Conservation (phyloP, 1,140 invertebrate species). For the Drusus annulatus region DNA sequence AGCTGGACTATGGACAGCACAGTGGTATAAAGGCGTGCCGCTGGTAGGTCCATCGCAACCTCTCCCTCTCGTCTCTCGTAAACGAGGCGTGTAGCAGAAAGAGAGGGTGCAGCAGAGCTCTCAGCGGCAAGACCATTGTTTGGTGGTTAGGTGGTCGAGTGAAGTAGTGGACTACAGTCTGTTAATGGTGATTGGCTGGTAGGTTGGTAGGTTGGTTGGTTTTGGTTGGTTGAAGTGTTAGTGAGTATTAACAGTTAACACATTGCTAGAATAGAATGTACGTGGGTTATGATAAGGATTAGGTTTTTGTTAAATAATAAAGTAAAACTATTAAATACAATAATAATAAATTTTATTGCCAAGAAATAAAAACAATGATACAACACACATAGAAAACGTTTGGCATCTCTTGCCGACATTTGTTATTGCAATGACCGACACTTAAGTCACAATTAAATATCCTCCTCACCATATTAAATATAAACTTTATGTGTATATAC, state of each 20-base stretch:
- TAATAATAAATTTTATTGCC: slow-evolving; percentile 59
- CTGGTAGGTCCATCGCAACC: too few relatives aligned
- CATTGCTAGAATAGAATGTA: slow-evolving; percentile 1
- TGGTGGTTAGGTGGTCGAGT: too few relatives aligned
- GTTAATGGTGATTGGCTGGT: slow-evolving; percentile 1
- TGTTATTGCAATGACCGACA: slow-evolving; percentile 55
- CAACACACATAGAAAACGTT: slow-evolving; percentile 56
- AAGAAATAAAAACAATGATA: slow-evolving; percentile 59
- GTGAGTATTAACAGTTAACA: slow-evolving; percentile 24
- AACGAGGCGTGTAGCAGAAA: too few relatives aligned
- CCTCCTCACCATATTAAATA: slow-evolving; percentile 46
- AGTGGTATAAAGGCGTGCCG: neutral
- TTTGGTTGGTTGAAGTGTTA: slow-evolving; percentile 25
- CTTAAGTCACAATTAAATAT: slow-evolving; percentile 50
- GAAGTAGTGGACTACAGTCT: neutral
- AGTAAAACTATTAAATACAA: slow-evolving; percentile 47
- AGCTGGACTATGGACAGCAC: neutral
- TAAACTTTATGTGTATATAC: slow-evolving; percentile 51
- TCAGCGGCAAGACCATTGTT: too few relatives aligned
- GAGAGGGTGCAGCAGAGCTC: too few relatives aligned
- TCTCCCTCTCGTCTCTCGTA: too few relatives aligned
- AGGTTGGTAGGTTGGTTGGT: too few relatives aligned
- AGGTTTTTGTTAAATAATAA: slow-evolving; percentile 42
- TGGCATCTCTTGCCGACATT: slow-evolving; percentile 33
- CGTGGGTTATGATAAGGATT: slow-evolving; percentile 33